A percentile compares a stretch with the other conserved stretches of the same genome.
Conservation (phyloP, 1,140 invertebrate species). For the Phthorimaea operculella region DNA sequence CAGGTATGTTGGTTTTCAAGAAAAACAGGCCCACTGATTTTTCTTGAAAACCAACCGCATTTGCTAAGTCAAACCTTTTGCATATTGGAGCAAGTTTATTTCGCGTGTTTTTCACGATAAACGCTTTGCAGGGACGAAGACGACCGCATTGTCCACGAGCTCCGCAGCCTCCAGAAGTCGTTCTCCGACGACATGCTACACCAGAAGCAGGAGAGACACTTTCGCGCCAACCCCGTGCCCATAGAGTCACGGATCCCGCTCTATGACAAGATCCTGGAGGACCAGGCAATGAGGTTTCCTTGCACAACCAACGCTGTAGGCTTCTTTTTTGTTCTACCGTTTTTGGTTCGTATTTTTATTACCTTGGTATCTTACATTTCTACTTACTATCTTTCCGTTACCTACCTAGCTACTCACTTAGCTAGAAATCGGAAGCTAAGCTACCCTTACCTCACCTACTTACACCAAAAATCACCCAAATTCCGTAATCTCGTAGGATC, state of each 20-base stretch:
- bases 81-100: no score
- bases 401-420: no score
- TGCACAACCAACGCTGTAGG: slow-evolving; percentile 16
- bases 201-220: slow-evolving; percentile 61
- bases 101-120: not conserved
- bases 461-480: no score
- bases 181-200: slow-evolving; percentile 58
- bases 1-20: no score
- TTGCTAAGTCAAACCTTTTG: no score
- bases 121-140: slow-evolving; percentile 70
- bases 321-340: slow-evolving; percentile 19
- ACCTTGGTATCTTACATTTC: slow-evolving; percentile 3
- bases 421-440: no score
- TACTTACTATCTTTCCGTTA: no score
- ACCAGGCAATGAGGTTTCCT: slow-evolving; percentile 74
- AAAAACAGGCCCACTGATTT: no score
- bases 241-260: slow-evolving; percentile 75
- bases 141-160: slow-evolving; percentile 67
- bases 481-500: no score
- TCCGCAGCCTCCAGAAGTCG: slow-evolving; percentile 50
- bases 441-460: no score
- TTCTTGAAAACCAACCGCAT: no score
- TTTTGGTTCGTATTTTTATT: not conserved
- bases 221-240: slow-evolving; percentile 72
- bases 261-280: slow-evolving; percentile 76